Evolutionary conservation across 2,113 vertebrate species (phyloP).

Genomic region (Pelecanoides urinatrix): DNA sequence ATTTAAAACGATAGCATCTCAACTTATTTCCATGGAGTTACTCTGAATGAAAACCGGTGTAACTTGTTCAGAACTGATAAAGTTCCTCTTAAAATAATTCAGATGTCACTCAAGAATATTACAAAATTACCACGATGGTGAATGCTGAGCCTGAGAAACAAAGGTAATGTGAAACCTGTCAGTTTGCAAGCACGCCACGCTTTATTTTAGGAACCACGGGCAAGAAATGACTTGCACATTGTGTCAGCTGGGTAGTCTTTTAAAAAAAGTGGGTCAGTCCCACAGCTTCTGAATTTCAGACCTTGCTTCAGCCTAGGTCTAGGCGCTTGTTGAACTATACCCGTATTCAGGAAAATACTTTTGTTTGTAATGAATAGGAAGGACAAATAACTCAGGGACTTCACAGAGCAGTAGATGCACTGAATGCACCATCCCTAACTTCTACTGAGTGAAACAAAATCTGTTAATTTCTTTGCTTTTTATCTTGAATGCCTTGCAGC

Average conservation of each 20-base stretch:
- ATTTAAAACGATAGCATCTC: background rate
- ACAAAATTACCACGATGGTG: background rate
- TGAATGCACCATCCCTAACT: background rate
- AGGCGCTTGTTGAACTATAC: background rate
- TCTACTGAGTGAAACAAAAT: background rate
- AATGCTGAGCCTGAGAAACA: background rate
- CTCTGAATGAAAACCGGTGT: background rate
- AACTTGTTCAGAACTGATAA: background rate
- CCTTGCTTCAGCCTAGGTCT: background rate
- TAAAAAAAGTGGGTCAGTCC: background rate
- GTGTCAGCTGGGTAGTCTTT: background rate
- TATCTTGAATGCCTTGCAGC: background rate
- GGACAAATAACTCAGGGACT: background rate
- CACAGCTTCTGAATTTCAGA: background rate
- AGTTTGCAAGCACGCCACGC: fast-evolving
- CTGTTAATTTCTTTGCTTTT: background rate
- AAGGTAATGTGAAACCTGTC: background rate
- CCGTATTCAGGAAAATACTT: background rate
- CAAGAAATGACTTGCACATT: slow-evolving; percentile 23
- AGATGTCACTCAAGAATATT: background rate
- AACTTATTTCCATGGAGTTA: background rate
- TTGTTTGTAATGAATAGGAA: background rate
- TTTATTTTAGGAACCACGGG: background rate
- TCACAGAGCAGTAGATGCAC: background rate
- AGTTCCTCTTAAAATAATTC: background rate